Evolutionary conservation across 2,888 invertebrate genomes (phyloP).

Genomic region (Hylaea fasciaria): DNA sequence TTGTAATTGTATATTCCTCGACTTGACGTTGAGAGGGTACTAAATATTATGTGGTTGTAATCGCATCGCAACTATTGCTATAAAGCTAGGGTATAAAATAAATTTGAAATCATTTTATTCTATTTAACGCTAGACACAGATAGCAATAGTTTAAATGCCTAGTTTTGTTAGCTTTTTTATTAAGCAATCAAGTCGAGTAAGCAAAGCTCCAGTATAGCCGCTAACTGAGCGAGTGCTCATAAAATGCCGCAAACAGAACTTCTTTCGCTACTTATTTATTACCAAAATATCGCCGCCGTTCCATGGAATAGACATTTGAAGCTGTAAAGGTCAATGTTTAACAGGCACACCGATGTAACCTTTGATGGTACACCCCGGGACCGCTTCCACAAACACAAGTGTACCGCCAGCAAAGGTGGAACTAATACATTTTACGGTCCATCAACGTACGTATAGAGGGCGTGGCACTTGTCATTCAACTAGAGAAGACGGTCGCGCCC

Average conservation of each 20-base stretch:
- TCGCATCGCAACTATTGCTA: no score
- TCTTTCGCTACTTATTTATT: constrained; percentile 43
- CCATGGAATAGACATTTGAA: constrained; percentile 53
- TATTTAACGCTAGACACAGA: no score
- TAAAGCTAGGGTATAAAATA: no score
- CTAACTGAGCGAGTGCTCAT: background rate
- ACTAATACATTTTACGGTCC: background rate
- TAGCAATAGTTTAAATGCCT: no score
- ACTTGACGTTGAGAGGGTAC: background rate
- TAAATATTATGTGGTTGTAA: background rate
- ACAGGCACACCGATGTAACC: constrained; percentile 41
- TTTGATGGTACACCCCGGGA: constrained; percentile 36
- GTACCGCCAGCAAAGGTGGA: constrained; percentile 2
- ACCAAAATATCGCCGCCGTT: constrained; percentile 49
- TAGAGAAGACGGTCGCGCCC: no score
- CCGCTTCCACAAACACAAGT: constrained; percentile 21
- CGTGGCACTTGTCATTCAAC: no score
- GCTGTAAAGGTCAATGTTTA: constrained; percentile 55
- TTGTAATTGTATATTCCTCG: background rate
- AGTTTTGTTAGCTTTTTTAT: no score
- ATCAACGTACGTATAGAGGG: no score
- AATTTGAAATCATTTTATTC: no score
- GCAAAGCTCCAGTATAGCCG: no score
- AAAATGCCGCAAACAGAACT: constrained; percentile 6
- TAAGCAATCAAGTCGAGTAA: no score